Conservation (phyloP, 2,888 invertebrate genomes). For the Metallyticus violacea region DNA sequence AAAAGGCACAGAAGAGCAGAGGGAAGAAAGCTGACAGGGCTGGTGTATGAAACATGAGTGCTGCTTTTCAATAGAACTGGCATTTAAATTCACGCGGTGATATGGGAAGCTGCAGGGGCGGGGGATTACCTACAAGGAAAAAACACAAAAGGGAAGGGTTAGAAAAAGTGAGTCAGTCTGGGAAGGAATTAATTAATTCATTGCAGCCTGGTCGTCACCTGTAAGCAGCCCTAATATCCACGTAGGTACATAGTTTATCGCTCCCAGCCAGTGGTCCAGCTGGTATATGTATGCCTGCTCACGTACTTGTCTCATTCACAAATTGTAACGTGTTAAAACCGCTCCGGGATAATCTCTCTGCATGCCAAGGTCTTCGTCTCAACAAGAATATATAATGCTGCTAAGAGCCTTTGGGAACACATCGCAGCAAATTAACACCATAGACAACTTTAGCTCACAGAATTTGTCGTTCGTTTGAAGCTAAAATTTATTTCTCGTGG, state of each 20-base stretch:
- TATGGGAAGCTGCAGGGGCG: no score
- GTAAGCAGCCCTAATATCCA: not conserved
- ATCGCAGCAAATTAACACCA: no score
- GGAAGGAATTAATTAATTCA: constrained; percentile 9
- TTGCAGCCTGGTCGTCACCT: constrained; percentile 5
- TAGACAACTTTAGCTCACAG: no score
- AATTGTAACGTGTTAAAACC: not conserved
- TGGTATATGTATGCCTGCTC: not conserved
- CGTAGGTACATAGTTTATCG: no score
- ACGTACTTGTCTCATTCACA: not conserved
- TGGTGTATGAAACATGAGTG: not conserved
- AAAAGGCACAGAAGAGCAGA: not conserved
- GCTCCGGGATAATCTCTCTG: not conserved
- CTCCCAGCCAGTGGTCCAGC: not conserved
- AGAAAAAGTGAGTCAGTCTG: not conserved
- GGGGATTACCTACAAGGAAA: not conserved
- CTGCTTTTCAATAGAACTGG: not conserved
- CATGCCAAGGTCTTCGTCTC: not conserved
- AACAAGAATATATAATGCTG: not conserved
- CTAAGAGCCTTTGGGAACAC: not conserved
- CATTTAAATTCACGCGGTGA: not conserved
- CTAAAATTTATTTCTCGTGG: no score
- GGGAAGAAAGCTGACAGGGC: no score
- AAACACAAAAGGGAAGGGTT: not conserved
- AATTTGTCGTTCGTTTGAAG: no score